Evolutionary conservation across 2,888 invertebrate genomes (phyloP), one percentile per base, ranked within the genome.

Genomic region (Lasioglossum pauxillum): DNA sequence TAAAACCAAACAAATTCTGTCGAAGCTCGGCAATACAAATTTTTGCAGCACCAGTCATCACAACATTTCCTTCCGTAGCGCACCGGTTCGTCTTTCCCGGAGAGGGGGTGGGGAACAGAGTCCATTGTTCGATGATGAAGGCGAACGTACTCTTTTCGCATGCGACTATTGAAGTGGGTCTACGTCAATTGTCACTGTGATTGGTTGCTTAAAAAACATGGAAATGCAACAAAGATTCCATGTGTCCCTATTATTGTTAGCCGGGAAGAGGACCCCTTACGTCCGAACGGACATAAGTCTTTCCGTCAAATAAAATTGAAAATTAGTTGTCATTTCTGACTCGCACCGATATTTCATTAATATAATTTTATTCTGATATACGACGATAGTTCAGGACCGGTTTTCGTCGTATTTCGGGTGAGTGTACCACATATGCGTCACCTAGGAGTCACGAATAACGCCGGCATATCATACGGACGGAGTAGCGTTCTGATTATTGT

Each of bases 171-270:
- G 16, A 67, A 14, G 8, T 35, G 35, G 31, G 31, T 67, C 19
- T 67, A 67, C 31, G 64, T 67, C 64, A 67, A 27, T 60, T 27
- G 60, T 60, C 14, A 60, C 35, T 19, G 8, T 16, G 35, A 67
- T 31, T 67, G 35, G 35, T 35, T 35, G 31, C 64, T 67, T 35
- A 67, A 35, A 35, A 67, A 67, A 7, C 64, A 19, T 35, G 64
- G 35, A 67, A 67, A 67, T 67, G 64, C 64, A 67, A 67, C 64
- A 16, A 67, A 67, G 35, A 67, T 67, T 16, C 31, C 35, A 16
- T 35, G 0, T 35, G 14, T 19, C 16, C 31, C 19, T 19, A 19
- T 67, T 19, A 7, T 53, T 53, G 53, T 53, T 53, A 53, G 53
- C 8, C 53, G 53, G 8, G 23, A 23, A 8, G 16, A 23, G 49